Conservation (phyloP, 2,113 vertebrate species). For the Sorex araneus region DNA sequence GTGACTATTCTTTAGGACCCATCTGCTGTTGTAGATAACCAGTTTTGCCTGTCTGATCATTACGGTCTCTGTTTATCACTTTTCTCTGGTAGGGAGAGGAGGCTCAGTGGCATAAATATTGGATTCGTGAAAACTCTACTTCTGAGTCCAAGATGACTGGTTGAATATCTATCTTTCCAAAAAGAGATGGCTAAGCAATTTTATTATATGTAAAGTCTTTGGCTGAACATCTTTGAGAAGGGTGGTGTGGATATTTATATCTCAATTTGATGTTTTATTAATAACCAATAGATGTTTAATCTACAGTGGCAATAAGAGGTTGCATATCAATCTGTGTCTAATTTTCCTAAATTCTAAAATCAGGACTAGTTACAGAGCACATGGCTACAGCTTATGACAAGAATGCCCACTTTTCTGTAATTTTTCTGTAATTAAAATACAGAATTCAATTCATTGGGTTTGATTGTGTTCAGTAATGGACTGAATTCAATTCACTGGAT, state of each 20-base stretch:
- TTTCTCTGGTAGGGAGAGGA: not conserved
- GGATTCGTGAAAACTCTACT: constrained; percentile 10
- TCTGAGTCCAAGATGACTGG: not conserved
- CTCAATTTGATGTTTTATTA: constrained; percentile 66
- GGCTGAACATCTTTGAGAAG: not conserved
- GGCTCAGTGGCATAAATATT: not conserved
- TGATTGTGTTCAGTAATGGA: not conserved
- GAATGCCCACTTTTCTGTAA: constrained; percentile 61
- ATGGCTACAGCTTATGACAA: constrained; percentile 48
- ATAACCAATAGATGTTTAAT: constrained; percentile 38
- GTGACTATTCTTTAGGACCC: not conserved
- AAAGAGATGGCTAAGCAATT: not conserved
- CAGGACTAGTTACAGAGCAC: constrained; percentile 48
- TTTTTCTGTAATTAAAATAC: not conserved
- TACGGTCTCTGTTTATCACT: not conserved
- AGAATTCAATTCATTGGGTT: constrained; percentile 45
- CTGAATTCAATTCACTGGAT: constrained; percentile 37
- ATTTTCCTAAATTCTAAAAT: constrained; percentile 47
- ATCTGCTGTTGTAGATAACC: not conserved
- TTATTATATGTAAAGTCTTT: not conserved
- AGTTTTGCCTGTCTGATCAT: constrained; percentile 12
- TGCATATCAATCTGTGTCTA: constrained; percentile 34
- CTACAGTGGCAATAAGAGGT: not conserved
- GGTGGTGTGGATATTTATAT: not conserved
- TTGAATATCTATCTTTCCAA: not conserved